Conservation (phyloP, 1,140 invertebrate species). For the Chrysoperla carnea region DNA sequence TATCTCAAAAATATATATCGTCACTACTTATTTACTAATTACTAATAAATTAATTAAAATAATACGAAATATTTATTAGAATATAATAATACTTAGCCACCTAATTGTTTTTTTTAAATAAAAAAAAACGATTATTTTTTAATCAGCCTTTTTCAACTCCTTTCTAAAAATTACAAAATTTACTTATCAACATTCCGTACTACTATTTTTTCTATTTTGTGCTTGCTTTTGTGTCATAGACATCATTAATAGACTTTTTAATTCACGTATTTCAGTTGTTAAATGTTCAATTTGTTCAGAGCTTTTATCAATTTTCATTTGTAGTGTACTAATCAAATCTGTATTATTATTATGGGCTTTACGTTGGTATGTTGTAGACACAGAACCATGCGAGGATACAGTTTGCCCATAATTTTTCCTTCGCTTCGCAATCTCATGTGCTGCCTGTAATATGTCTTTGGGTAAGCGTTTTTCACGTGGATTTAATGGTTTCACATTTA, state of each 20-base stretch:
- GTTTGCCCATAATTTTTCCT: conserved; percentile 45
- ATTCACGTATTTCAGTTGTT: conserved; percentile 38
- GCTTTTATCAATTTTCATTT: conserved; percentile 40
- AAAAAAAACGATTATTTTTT: too few relatives aligned
- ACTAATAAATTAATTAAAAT: too few relatives aligned
- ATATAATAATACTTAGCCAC: too few relatives aligned
- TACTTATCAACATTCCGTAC: neutral
- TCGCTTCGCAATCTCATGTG: conserved; percentile 54
- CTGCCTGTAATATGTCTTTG: conserved; percentile 50
- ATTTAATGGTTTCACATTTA: conserved; percentile 63
- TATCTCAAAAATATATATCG: too few relatives aligned
- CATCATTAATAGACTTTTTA: conserved; percentile 21
- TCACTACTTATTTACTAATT: too few relatives aligned
- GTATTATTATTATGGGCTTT: conserved; percentile 42
- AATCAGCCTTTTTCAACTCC: too few relatives aligned
- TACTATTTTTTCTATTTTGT: neutral
- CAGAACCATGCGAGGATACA: conserved; percentile 31
- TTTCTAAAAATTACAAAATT: too few relatives aligned
- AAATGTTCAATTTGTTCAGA: conserved; percentile 36
- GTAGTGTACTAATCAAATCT: conserved; percentile 32
- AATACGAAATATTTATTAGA: too few relatives aligned
- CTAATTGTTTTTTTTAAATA: too few relatives aligned
- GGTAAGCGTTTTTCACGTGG: conserved; percentile 61
- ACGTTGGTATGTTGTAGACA: conserved; percentile 34
- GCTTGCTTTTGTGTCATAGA: neutral